These are phyloP conservation scores for Orthosia incerta DNA, from an alignment of 2,888 invertebrate species.

Conservation along the genomic window DNA sequence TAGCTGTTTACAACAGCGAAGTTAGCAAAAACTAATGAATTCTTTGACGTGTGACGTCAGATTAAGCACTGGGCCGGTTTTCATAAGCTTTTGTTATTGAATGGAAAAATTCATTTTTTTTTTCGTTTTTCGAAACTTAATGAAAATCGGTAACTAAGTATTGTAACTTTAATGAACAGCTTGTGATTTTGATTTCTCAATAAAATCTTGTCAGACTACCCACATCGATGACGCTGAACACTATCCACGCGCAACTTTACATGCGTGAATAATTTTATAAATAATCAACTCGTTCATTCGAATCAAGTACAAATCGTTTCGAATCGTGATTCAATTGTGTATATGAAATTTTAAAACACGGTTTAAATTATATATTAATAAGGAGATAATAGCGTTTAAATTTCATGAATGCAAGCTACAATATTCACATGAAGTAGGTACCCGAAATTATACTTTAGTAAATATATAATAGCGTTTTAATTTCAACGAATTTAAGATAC, in stretches of 20 bases:
- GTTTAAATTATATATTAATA: too few relatives aligned
- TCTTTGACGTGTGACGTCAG: background rate
- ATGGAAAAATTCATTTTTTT: background rate
- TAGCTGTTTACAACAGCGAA: background rate
- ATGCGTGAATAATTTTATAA: constrained; percentile 11
- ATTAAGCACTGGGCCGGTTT: background rate
- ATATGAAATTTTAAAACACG: background rate
- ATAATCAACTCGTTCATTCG: constrained; percentile 9
- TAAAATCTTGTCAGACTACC: background rate
- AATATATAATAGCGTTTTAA: too few relatives aligned
- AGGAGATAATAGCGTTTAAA: too few relatives aligned
- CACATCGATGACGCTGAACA: background rate
- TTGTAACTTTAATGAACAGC: too few relatives aligned
- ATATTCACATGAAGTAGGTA: too few relatives aligned
- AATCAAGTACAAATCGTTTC: background rate
- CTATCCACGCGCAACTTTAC: background rate
- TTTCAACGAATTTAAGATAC: too few relatives aligned
- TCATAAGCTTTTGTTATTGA: background rate
- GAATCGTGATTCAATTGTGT: background rate
- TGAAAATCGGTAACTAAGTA: background rate
- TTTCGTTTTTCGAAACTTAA: background rate
- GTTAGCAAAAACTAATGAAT: constrained; percentile 2
- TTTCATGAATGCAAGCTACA: too few relatives aligned
- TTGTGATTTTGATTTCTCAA: too few relatives aligned
- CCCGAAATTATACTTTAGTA: too few relatives aligned